Base-by-base conservation (phyloP, 2,113 vertebrate species). In the Columbina picui region DNA sequence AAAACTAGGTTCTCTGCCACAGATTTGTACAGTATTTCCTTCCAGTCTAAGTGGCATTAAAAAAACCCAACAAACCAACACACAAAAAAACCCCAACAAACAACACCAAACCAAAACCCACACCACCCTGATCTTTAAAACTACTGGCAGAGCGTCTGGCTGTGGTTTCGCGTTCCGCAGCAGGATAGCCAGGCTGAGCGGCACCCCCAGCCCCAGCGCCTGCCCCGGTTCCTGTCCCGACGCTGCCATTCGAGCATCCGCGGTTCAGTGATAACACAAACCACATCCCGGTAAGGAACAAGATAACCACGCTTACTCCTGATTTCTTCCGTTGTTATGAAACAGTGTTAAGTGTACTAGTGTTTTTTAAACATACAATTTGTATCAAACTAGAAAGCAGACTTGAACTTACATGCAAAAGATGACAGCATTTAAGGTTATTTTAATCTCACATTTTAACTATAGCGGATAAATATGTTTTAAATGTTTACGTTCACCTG, bases 401-500 rank as follows among this genome's bases (percentile, higher is more conserved):
- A 78, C 12, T 70, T 61, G 22, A 90, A 83, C 81, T 85, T 69
- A 88, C 32, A 70, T 30, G 32, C 52, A 76, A 82, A 87, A 49
- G 14, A 81, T 39, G 5, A 27, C 27, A 83, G 27, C 14, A 69
- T 65, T 93, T 83, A 73, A 36, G 18, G 32, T 84, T 78, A 82
- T 67, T 93, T 39, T 25, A 93, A 56, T 60, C 39, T 67, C 38
- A 20, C 32, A 23, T 67, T 95, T 90, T 63, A 88, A 59, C 34
- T 68, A 26, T 18, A 87, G 49, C 67, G 70, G 41, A 63, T 87
- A 87, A 57, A 65, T 16, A 82, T 18, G 3, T 77, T 82, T 93
- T 79, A 84, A 84, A 67, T 39, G 49, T 60, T 84, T 82, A 82
- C 21, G 38, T 69, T 92, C 73, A 94, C 83, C 71, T 92, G 63